phyloP scores from a whole-genome alignment of 1,140 invertebrate species.

The Drosophila santomea region DNA sequence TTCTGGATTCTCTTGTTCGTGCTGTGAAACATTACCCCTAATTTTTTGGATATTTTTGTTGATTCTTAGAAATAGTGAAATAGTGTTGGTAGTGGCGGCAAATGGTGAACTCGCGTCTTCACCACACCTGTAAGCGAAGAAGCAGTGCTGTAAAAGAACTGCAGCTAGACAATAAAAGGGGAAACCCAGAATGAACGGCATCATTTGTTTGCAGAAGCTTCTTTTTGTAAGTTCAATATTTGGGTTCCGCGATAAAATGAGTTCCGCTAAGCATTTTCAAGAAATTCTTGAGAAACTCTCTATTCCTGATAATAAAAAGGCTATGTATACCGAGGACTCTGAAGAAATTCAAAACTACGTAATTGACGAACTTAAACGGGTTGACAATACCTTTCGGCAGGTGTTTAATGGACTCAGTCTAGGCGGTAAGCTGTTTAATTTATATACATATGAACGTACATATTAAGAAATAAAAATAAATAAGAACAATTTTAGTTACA shows the following conservation, averaged over 20 bases:
- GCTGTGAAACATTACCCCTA: constrained; percentile 46
- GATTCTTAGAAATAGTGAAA: constrained; percentile 13
- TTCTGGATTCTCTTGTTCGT: constrained; percentile 31
- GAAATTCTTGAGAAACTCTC: constrained; percentile 12
- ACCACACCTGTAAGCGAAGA: not conserved
- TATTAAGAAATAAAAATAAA: too few relatives aligned
- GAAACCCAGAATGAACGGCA: not conserved
- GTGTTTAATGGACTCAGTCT: constrained; percentile 36
- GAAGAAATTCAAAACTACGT: constrained; percentile 26
- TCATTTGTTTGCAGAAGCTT: not conserved
- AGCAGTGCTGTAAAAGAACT: not conserved
- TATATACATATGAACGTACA: too few relatives aligned
- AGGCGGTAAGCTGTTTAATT: constrained; percentile 14
- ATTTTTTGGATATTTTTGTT: constrained; percentile 49
- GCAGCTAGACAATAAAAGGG: not conserved
- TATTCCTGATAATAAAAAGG: constrained; percentile 10
- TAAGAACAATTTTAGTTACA: too few relatives aligned
- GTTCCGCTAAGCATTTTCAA: constrained; percentile 3
- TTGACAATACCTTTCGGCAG: constrained; percentile 10
- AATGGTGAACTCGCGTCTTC: not conserved
- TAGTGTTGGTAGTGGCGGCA: constrained; percentile 6
- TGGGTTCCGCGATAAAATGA: constrained; percentile 2
- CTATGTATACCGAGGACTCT: constrained; percentile 16
- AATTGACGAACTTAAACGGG: constrained; percentile 25
- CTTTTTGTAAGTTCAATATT: fast-evolving